Base-by-base conservation (phyloP, 2,888 invertebrate genomes). In the Xestia ashworthii region DNA sequence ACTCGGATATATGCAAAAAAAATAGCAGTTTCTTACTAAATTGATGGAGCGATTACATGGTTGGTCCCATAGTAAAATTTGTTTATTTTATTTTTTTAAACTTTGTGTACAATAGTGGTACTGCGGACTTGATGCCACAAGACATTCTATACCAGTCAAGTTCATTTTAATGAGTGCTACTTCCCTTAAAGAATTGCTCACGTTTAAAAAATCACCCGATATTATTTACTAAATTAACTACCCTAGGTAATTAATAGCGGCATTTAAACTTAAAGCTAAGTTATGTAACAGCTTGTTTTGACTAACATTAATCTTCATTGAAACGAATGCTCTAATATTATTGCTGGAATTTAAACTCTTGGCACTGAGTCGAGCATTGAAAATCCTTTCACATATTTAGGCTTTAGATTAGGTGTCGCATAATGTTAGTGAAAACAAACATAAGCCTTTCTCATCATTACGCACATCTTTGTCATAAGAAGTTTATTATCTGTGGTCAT, bases 211-310 rank as follows among this genome's bases (percentile, higher is more conserved):
- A 0, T 62, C 38, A 62, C 1, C 19, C 19, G 8, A 9, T 38
- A 1, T 38, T 62, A 19, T 62, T 62, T 62, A 77, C 74, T 71
- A 84, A 66, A 79, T 86, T 84, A 82, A 41, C 82, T 87, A 88
- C 84, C 87, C 78, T 90, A 87, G 70, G 81, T 85, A 87, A 88
- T 88, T 84, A 85, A 88, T 87, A 89, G 80, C 86, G 83, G 86
- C 84, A 83, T 82, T 71, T 76, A 74, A 81, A 81, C 84, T 88
- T 87, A 88, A 55, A 67, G 60, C 80, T 87, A 88, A 70, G 65
- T 71, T 83, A 83, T 84, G 41, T 75, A 85, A 78, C 38, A 75
- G 16, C 16, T 25, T 25, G 44, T 44, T 65, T 65, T 65, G 8
- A 65, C 65, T 16, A 65, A 44, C n/a, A 65, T 8, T 44, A 22